Percentiles rank a stretch among this genome's conserved stretches.
Conservation (phyloP, 2,888 invertebrate species). For the Tetragonula carbonaria region DNA sequence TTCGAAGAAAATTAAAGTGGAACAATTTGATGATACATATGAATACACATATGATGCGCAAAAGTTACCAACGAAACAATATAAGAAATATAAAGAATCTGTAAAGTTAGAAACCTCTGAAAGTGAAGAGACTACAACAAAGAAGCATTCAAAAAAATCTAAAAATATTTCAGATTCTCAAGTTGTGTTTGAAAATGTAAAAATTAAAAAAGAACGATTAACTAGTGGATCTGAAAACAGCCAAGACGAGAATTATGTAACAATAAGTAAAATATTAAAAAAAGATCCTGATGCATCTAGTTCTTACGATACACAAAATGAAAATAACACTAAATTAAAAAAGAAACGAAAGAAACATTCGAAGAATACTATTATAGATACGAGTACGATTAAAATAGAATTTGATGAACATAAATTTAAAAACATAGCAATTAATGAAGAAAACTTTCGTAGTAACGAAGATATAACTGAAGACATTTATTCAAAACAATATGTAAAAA, state of each 20-base stretch:
- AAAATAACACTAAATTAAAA: slow-evolving; percentile 42
- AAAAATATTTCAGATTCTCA: slow-evolving; percentile 11
- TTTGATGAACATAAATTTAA: slow-evolving; percentile 19
- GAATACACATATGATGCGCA: neutral
- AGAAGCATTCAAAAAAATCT: neutral
- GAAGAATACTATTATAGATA: slow-evolving; percentile 8
- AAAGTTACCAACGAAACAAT: slow-evolving; percentile 26
- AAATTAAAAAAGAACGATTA: slow-evolving; percentile 38
- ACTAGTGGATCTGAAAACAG: slow-evolving; percentile 19
- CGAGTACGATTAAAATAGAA: slow-evolving; percentile 32
- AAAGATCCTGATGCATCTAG: neutral
- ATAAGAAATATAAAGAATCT: slow-evolving; percentile 21
- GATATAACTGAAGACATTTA: neutral
- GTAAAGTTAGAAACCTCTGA: neutral
- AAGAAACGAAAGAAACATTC: slow-evolving; percentile 52
- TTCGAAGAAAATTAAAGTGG: slow-evolving; percentile 39
- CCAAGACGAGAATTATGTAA: slow-evolving; percentile 12
- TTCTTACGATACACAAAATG: neutral
- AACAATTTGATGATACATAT: neutral
- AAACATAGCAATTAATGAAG: slow-evolving; percentile 28
- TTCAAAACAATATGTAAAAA: neutral
- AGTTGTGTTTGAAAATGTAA: neutral
- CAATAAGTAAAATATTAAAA: neutral
- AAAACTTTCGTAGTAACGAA: slow-evolving; percentile 13
- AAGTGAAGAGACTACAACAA: neutral